Evolutionary conservation across 2,888 invertebrate species (phyloP).

Genomic region (Chromoteleia sp.): DNA sequence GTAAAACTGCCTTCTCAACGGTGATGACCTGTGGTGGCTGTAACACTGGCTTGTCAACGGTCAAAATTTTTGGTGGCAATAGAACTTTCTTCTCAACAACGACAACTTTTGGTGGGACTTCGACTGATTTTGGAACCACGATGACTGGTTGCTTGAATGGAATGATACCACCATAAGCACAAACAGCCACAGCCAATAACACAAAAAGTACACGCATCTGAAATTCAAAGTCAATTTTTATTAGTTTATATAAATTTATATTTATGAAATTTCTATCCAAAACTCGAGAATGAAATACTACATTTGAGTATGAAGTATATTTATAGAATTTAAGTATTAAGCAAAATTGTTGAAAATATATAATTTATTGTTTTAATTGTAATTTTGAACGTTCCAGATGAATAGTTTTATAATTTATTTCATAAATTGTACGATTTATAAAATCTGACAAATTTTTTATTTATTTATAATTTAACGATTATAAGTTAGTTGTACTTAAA

Average conservation of each 20-base stretch:
- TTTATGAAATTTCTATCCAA: background rate
- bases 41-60: constrained; percentile 7
- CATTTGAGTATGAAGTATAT: too few relatives aligned
- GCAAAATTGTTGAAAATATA: too few relatives aligned
- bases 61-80: constrained; percentile 8
- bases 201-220: constrained; percentile 44
- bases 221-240: background rate
- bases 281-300: too few relatives aligned
- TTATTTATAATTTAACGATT: background rate
- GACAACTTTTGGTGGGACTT: constrained; percentile 31
- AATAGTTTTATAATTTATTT: too few relatives aligned
- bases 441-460: background rate
- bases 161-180: constrained; percentile 3
- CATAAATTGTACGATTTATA: background rate
- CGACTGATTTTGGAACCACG: constrained; percentile 20
- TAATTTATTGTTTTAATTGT: too few relatives aligned
- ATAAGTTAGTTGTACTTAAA: constrained; percentile 5
- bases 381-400: too few relatives aligned
- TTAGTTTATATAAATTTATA: background rate
- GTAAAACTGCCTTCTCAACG: constrained; percentile 23
- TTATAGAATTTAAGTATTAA: too few relatives aligned
- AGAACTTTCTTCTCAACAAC: constrained; percentile 23
- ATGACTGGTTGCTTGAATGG: constrained; percentile 21
- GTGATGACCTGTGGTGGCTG: constrained; percentile 32
- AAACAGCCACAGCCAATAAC: constrained; percentile 23